Evolutionary conservation across 2,113 vertebrate species (phyloP), one percentile per base, ranked within the genome.

Genomic region (Chloroceryle aenea): DNA sequence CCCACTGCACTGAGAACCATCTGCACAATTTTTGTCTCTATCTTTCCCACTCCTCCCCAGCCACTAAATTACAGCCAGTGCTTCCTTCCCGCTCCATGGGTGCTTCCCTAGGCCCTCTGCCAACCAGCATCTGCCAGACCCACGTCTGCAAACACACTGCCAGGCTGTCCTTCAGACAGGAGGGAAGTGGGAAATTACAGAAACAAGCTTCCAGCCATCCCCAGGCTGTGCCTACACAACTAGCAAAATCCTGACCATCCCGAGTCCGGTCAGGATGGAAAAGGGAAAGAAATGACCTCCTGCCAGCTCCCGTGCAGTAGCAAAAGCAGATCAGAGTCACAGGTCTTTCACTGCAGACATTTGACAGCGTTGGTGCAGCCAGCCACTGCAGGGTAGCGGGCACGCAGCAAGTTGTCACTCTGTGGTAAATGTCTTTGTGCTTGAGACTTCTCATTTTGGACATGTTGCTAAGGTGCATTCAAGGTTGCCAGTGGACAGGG

Each of bases 151-250:
- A 34, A 25, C 34, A 32, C 29, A 32, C 40, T 92, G 83, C 61
- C 86, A 91, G 79, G 58, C 80, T 85, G 83, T 89, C 88, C 87
- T 89, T 94, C 75, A 91, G 83, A 59, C 12, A 26, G 48, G 69
- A 50, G 50, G 4, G 4, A 87, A 79, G 50, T 38, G 42, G 53
- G 69, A 87, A 94, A 89, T 94, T 68, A 62, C 21, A 90, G 82
- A 91, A 95, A 94, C 64, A 88, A 53, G 45, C 87, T 95, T 81
- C 80, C 88, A 95, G 94, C 58, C 80, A 89, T 88, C 52, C 38
- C 23, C 68, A 55, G 82, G 45, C 74, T 42, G 19, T 45, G 36
- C 45, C 83, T 88, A 20, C 32, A 52, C 21, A 93, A 32, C 64
- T 34, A 78, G 38, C 62, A 83, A 82, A 66, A 68, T 61, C 42